Conservation (phyloP, 1,140 invertebrate genomes). For the Zaprionus capensis region DNA sequence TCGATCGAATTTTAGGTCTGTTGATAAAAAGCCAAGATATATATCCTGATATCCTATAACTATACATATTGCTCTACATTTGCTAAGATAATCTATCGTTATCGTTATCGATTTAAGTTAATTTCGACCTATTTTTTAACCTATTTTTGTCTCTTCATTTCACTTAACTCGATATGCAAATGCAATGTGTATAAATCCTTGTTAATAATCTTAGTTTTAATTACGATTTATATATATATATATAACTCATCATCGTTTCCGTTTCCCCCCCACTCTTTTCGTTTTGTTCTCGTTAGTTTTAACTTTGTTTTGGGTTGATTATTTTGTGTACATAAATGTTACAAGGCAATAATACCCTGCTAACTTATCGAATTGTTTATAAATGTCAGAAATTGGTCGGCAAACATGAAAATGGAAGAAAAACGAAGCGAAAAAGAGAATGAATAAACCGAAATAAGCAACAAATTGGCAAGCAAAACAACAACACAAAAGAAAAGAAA, state of each 20-base stretch:
- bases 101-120: constrained; percentile 69
- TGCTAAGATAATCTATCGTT: constrained; percentile 53
- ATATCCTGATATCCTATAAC: constrained; percentile 1
- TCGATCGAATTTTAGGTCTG: constrained; percentile 52
- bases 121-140: constrained; percentile 50
- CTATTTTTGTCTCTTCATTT: constrained; percentile 25
- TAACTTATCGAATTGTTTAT: constrained; percentile 56
- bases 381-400: constrained; percentile 65
- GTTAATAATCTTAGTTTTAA: constrained; percentile 53
- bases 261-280: constrained; percentile 22
- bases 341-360: constrained; percentile 17
- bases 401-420: constrained; percentile 22
- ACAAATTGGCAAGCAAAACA: constrained; percentile 57
- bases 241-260: constrained; percentile 37
- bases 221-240: constrained; percentile 1
- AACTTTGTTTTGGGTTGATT: constrained; percentile 59
- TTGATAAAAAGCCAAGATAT: constrained; percentile 44
- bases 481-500: constrained; percentile 11
- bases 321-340: constrained; percentile 66
- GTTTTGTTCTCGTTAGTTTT: constrained; percentile 40
- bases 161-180: constrained; percentile 42
- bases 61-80: constrained; percentile 50
- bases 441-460: constrained; percentile 5
- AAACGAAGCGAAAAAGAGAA: neutral
- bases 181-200: constrained; percentile 43